Base-by-base conservation (phyloP, 2,797 vertebrate genomes). In the Tenualosa thibaudeaui region DNA sequence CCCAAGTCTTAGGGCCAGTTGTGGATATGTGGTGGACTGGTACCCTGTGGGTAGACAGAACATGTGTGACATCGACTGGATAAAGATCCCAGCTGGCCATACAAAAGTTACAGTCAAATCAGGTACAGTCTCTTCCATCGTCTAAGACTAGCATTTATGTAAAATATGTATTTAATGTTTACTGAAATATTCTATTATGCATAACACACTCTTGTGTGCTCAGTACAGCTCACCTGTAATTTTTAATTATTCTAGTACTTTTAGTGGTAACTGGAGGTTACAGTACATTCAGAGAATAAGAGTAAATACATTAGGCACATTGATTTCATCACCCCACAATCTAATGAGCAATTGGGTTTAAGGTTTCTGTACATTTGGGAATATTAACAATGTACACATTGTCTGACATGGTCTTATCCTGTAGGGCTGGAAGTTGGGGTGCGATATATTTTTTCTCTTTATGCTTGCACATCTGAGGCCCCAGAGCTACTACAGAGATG, bases 21-120 rank as follows among this genome's bases (percentile, higher is more conserved):
- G 94, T 89, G 95, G 95, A 8, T 96, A 96, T 85, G 88, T 93
- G 5, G 88, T 96, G 86, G 95, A 94, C 86, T 96, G 95, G 95
- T 86, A 87, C 89, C 90, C 91, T 0, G 9, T 83, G 0, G 40
- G 49, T 2, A 24, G 7, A 2, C 2, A 81, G 37, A 0, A 53
- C 19, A 0, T 5, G 0, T 85, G 83, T 46, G 0, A 0, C 5
- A 81, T 94, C 24, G 84, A 93, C 22, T 96, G 95, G 95, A 10
- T 86, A 5, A 94, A 91, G 88, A 84, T 95, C 0, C 50, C 91
- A 65, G 56, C 84, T 0, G 84, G 68, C 75, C 26, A 84, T 49
- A 93, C 89, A 0, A 85, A 17, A 3, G 83, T 87, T 78, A 86
- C 3, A 0, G 85, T 94, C 71, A 37, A 58, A 75, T 90, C 93